phyloP scores from a whole-genome alignment of 2,113 vertebrate genomes.

The Ivindomyrus marchei region DNA sequence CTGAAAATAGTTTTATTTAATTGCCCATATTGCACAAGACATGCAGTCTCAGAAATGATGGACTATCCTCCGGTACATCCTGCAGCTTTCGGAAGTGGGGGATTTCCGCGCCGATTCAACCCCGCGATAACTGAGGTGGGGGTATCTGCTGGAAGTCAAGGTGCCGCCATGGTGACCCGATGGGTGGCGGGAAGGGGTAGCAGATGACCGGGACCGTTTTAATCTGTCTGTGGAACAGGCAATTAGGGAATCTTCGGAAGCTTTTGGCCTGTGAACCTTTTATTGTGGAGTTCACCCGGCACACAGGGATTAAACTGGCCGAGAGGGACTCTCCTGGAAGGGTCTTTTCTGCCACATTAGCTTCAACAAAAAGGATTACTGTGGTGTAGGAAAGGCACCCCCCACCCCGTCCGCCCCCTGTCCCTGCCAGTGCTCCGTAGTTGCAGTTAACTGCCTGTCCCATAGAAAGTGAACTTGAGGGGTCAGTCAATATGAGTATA shows the following conservation, averaged over 20 bases:
- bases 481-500: conserved; percentile 22
- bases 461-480: conserved; percentile 33
- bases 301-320: conserved; percentile 41
- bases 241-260: conserved; percentile 44
- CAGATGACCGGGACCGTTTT: conserved; percentile 22
- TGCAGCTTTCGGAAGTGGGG: neutral
- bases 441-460: conserved; percentile 39
- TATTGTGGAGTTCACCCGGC: conserved; percentile 31
- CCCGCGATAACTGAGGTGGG: neutral
- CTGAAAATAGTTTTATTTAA: neutral
- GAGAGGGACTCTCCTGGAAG: conserved; percentile 40
- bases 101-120: neutral
- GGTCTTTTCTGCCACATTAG: conserved; percentile 52
- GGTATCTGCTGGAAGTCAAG: neutral
- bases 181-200: neutral
- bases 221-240: conserved; percentile 39
- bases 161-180: neutral
- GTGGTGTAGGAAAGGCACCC: conserved; percentile 30
- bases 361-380: conserved; percentile 48
- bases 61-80: neutral
- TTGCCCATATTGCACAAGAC: neutral
- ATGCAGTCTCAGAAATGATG: neutral
- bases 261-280: conserved; percentile 36
- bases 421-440: conserved; percentile 25
- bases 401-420: neutral